Conservation (phyloP, 2,888 invertebrate genomes). For the Exocentrus adspersus region DNA sequence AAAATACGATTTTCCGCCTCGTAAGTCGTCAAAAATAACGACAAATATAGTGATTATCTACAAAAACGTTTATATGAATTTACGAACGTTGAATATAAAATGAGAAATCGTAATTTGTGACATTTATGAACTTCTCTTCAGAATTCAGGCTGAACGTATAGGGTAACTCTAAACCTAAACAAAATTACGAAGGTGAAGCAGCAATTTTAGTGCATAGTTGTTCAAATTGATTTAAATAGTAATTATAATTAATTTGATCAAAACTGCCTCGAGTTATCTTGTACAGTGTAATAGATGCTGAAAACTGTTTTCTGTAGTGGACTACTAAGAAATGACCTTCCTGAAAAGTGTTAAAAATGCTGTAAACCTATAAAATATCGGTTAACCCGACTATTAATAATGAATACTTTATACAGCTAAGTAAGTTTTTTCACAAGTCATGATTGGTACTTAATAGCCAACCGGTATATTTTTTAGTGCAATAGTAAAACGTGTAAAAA, state of each 20-base stretch:
- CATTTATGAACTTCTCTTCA: not conserved
- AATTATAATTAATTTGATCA: not conserved
- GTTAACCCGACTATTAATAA: slow-evolving; percentile 9
- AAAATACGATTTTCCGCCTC: no score
- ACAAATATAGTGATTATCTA: no score
- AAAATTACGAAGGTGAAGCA: no score
- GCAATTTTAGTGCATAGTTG: no score
- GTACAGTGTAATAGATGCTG: not conserved
- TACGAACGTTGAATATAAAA: no score
- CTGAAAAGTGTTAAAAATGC: slow-evolving; percentile 20
- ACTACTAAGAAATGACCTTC: not conserved
- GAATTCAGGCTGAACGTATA: not conserved
- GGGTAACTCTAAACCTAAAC: slow-evolving; percentile 8
- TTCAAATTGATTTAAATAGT: no score
- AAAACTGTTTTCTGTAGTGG: slow-evolving; percentile 1
- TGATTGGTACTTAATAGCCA: slow-evolving; percentile 48
- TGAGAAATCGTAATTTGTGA: no score
- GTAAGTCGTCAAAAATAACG: no score
- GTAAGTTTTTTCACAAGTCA: slow-evolving; percentile 30
- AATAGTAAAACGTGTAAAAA: slow-evolving; percentile 64
- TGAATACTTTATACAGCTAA: slow-evolving; percentile 25
- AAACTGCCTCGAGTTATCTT: slow-evolving; percentile 1
- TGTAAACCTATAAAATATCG: slow-evolving; percentile 14
- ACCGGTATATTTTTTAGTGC: slow-evolving; percentile 60
- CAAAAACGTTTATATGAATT: no score